These are phyloP conservation scores for Eupithecia subfuscata DNA, from an alignment of 2,888 invertebrate species.

Conservation along the genomic window DNA sequence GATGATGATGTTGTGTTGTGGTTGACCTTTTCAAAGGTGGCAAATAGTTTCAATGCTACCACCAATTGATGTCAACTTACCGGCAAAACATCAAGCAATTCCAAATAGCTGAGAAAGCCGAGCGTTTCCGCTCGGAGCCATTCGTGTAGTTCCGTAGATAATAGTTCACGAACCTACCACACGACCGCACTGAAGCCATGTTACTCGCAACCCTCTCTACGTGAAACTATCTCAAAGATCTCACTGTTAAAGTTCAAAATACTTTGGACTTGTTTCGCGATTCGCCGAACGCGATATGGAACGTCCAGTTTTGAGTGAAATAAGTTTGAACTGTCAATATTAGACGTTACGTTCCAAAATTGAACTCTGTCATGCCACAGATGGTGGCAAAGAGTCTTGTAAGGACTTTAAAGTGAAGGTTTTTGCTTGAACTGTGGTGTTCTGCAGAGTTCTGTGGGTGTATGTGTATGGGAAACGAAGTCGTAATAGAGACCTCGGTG, in stretches of 20 bases:
- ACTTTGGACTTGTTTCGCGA: background rate
- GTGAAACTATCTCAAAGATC: constrained; percentile 11
- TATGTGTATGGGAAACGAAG: constrained; percentile 69
- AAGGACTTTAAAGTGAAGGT: constrained; percentile 16
- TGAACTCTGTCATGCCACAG: background rate
- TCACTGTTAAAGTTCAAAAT: constrained; percentile 14
- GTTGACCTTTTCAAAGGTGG: constrained; percentile 17
- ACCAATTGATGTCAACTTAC: constrained; percentile 35
- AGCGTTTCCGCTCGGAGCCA: constrained; percentile 62
- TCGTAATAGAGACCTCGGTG: constrained; percentile 57
- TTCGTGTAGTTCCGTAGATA: constrained; percentile 66
- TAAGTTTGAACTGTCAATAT: constrained; percentile 4
- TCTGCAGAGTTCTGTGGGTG: constrained; percentile 37
- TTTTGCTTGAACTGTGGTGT: background rate
- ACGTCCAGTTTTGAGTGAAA: background rate
- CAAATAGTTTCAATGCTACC: constrained; percentile 23
- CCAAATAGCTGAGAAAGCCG: constrained; percentile 60
- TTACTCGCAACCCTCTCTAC: constrained; percentile 5
- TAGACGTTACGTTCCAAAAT: constrained; percentile 15
- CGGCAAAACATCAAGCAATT: constrained; percentile 47
- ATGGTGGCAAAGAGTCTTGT: background rate
- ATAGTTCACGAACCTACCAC: constrained; percentile 63
- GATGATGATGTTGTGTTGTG: background rate
- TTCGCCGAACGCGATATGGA: background rate
- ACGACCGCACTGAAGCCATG: constrained; percentile 46